Base-by-base conservation (phyloP, 1,140 invertebrate species). In the Drosophila saltans region DNA sequence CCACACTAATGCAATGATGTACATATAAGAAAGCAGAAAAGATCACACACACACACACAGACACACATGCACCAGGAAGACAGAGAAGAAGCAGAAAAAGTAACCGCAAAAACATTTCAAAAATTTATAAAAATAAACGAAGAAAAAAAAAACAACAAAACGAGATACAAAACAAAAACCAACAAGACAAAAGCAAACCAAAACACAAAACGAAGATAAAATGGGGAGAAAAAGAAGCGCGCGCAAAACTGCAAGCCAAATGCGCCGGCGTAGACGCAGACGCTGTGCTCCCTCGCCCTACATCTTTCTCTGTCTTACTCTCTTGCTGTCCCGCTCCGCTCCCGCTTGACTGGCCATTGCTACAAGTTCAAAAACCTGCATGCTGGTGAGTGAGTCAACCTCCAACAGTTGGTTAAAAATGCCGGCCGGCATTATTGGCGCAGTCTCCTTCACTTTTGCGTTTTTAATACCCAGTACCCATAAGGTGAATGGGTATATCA, bases 361-460 rank as follows among this genome's bases (percentile, higher is more conserved):
- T 69, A 68, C 73, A 90, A 90, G 86, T 90, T 90, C 88, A 90
- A 88, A 88, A 90, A 88, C 85, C 84, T 80, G 81, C 85, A 65
- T 67, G 56, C 57, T 56, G 52, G 55, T 72, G 63, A 62, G 76
- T 83, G 64, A 79, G 72, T 68, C 69, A 83, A 72, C 64, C 72
- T 45, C 45, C 59, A 33, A 26, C 65, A 81, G 57, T 81, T 83
- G 79, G 83, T 71, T 79, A 86, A 86, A 88, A 88, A 86, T 59
- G 83, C 82, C 82, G 83, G 82, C 82, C 82, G 82, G 82, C 83
- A 5, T 59, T 52, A 78, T 81, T 74, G 74, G 41, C 75, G 69
- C 33, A 73, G 65, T 60, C 57, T 66, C 48, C 43, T 30, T 52
- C 21, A 56, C 40, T 69, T 69, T 43, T 40, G 56, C 11, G 63